Conservation (phyloP, 2,797 vertebrate species). For the Gadopsis marmoratus region DNA sequence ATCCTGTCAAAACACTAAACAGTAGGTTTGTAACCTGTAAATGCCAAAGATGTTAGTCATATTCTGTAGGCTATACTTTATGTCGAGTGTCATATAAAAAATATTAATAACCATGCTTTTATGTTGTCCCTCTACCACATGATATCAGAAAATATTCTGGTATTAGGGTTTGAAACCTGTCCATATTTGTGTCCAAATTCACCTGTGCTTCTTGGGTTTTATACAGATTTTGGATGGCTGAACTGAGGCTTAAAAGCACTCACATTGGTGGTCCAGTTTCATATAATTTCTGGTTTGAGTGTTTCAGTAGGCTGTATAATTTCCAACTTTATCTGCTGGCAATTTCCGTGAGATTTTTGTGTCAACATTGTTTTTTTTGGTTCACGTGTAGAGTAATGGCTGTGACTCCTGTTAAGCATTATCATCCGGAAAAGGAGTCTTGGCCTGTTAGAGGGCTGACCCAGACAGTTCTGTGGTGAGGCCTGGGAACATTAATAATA, state of each 20-base stretch:
- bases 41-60: neutral
- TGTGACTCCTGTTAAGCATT: conserved; percentile 59
- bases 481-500: conserved; percentile 64
- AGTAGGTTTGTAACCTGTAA: neutral
- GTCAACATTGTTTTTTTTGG: conserved; percentile 37
- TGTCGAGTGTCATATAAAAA: neutral
- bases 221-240: conserved; percentile 9
- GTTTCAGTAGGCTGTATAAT: conserved; percentile 24
- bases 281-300: conserved; percentile 15
- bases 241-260: conserved; percentile 4
- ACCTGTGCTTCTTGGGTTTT: conserved; percentile 41
- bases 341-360: conserved; percentile 33
- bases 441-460: conserved; percentile 63
- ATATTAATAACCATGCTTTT: neutral
- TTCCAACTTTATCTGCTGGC: conserved; percentile 45
- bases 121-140: neutral
- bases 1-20: neutral
- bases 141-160: conserved; percentile 2
- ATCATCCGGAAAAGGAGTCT: conserved; percentile 52
- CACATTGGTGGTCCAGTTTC: conserved; percentile 29
- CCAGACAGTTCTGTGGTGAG: conserved; percentile 65
- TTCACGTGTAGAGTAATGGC: conserved; percentile 34
- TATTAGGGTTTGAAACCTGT: conserved; percentile 11
- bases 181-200: conserved; percentile 25
- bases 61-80: neutral